These are phyloP conservation scores for Callocephalon fimbriatum DNA, from an alignment of 2,113 vertebrate species.

Conservation along the genomic window DNA sequence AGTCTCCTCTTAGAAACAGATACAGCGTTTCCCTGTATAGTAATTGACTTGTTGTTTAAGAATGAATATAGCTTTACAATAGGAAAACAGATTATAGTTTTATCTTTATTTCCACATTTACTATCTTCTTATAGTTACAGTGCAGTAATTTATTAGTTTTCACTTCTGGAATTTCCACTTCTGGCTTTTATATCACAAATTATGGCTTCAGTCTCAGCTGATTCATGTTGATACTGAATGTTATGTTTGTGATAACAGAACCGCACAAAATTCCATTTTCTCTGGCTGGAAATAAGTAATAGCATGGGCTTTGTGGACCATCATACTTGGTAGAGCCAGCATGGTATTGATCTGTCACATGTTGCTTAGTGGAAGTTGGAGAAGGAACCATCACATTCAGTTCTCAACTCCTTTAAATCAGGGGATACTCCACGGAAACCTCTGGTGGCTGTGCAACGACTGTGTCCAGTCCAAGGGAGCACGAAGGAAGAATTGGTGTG, in stretches of 20 bases:
- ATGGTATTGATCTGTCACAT: background rate
- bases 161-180: background rate
- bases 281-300: background rate
- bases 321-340: background rate
- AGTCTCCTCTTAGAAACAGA: background rate
- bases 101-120: background rate
- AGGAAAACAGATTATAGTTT: background rate
- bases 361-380: background rate
- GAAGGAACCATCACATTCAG: background rate
- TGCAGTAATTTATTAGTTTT: background rate
- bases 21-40: background rate
- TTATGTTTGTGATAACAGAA: background rate
- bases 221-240: background rate
- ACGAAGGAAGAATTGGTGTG: background rate
- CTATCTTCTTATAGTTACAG: background rate
- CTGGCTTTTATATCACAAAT: background rate
- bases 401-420: background rate
- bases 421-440: background rate
- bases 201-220: background rate
- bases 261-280: background rate
- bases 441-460: background rate
- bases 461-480: background rate
- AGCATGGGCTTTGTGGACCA: background rate
- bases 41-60: background rate
- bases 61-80: background rate